Evolutionary conservation across 2,113 vertebrate species (phyloP).

Genomic region (Cryptotis parvus): DNA sequence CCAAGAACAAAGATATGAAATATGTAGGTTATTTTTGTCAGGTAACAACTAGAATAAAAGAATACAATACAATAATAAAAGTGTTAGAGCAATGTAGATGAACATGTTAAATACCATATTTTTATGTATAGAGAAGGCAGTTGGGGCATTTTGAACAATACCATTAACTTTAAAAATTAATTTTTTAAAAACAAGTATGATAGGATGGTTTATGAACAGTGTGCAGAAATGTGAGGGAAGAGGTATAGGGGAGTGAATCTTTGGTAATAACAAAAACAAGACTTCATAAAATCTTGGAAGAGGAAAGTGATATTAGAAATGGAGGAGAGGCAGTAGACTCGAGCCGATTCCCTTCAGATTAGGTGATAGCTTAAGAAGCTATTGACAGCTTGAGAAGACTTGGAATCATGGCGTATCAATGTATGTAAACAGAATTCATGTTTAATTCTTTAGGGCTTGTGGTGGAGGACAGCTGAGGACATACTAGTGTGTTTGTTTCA

Average conservation of each 20-base stretch:
- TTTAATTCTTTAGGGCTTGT: not conserved
- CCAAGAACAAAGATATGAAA: not conserved
- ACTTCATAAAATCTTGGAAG: not conserved
- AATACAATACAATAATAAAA: not conserved
- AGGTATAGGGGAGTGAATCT: not conserved
- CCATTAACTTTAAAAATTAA: not conserved
- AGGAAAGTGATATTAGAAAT: not conserved
- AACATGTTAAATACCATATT: not conserved
- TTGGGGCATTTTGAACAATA: not conserved
- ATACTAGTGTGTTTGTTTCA: not conserved
- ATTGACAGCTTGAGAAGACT: not conserved
- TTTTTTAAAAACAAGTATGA: not conserved
- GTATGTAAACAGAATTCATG: not conserved
- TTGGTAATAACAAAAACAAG: not conserved
- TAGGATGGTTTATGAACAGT: not conserved
- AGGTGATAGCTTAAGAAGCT: too few species aligned
- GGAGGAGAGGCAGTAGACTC: not conserved
- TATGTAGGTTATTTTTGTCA: conserved; percentile 8
- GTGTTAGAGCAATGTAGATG: not conserved
- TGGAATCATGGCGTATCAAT: not conserved
- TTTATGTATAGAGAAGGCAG: not conserved
- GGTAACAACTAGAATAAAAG: not conserved
- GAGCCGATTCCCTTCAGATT: not conserved
- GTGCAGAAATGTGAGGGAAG: not conserved
- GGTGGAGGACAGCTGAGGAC: not conserved